Percentiles rank a stretch among this genome's conserved stretches.
These are phyloP conservation scores for Schizopygopsis pylzovi DNA, from an alignment of 2,797 vertebrate species.

Conservation along the genomic window DNA sequence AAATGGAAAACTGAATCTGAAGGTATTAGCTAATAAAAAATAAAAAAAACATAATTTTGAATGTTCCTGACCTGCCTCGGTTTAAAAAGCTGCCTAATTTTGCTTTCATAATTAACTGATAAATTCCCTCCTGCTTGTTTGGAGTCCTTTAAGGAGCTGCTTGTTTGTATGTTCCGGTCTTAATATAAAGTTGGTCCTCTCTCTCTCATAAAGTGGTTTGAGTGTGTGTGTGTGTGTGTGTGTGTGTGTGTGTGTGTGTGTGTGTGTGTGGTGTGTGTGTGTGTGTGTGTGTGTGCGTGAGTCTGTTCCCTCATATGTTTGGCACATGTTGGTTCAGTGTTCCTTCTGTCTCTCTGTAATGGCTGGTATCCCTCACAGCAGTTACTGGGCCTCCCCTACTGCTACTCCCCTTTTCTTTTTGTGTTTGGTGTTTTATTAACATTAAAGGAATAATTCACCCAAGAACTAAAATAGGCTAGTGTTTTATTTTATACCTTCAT, in stretches of 20 bases:
- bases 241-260: not conserved
- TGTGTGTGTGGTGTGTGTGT: not conserved
- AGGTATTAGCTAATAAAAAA: not conserved
- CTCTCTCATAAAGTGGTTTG: conserved; percentile 12
- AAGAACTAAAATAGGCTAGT: too few species aligned
- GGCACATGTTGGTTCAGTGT: conserved; percentile 75
- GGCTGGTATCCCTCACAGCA: conserved; percentile 72
- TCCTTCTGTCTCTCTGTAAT: conserved; percentile 75
- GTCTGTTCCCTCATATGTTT: conserved; percentile 73
- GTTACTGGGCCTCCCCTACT: conserved; percentile 66
- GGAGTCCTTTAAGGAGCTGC: not conserved
- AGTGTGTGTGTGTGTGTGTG: not conserved
- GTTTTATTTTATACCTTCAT: too few species aligned
- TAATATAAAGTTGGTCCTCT: conserved; percentile 10
- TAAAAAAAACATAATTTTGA: not conserved
- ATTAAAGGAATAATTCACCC: too few species aligned
- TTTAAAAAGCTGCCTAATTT: not conserved
- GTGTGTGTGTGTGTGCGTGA: not conserved
- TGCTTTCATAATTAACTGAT: conserved; percentile 8
- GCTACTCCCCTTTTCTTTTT: not conserved
- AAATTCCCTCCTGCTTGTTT: conserved; percentile 7
- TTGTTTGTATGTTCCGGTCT: conserved; percentile 27
- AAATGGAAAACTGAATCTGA: not conserved
- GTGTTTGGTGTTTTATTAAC: too few species aligned
- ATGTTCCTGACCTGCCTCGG: not conserved